Base-by-base conservation (phyloP, 2,888 invertebrate species). In the Microchrysa polita region DNA sequence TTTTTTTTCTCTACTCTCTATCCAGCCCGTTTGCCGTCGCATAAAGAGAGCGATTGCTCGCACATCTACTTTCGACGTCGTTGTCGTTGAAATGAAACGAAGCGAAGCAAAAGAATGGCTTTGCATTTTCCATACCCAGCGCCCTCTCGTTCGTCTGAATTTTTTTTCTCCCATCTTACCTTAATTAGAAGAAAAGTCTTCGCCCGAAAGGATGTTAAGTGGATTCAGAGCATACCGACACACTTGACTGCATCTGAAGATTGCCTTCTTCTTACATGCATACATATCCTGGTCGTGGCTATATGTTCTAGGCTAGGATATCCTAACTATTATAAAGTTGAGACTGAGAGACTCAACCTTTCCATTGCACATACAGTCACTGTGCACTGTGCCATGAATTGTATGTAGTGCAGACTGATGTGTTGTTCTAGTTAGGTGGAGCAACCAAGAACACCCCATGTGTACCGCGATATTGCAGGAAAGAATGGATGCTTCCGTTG, bases 201-300 rank as follows among this genome's bases (percentile, higher is more conserved):
- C 55, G 27, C 27, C 27, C 40, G 57, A 57, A 69, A 69, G 69
- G 55, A 69, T 69, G 69, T 69, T 69, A 55, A 69, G 69, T 69
- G 69, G 57, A 69, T 69, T 69, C 55, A 55, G 69, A 55, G 55
- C 69, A 69, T 57, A 69, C 69, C 42, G 57, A 69, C 55, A 55
- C 55, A 69, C 69, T 55, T 67, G 69, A 57, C 55, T 69, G 55
- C 69, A 69, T 57, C 69, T 57, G 57, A 69, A 69, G 69, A 69
- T 55, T 57, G 69, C 55, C 57, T 69, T 40, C 55, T 20, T 65
- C 65, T 44, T 65, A 42, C 65, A 20, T n/a, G 14, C 65, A 65
- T 48, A 12, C 34, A 34, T 34, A 12, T 60, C 27, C 61, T n/a
- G 16, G 34, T 16, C 27, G 27, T 34, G 27, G 4, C 27, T 34